phyloP scores from a whole-genome alignment of 2,113 vertebrate species.

The Clarias batrachus region DNA sequence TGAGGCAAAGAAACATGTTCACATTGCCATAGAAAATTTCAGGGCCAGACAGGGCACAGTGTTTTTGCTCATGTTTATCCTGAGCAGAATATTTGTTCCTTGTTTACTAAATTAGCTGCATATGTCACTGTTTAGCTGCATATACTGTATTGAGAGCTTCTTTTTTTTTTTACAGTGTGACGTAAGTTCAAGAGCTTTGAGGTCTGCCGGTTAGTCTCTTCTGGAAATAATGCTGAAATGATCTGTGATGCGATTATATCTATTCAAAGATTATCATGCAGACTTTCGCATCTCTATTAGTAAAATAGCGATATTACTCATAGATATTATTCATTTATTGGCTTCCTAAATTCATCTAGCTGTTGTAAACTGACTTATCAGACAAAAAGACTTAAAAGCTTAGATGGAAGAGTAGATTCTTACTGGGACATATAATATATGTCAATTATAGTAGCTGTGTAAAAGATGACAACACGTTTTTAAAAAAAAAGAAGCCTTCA shows the following conservation, averaged over 20 bases:
- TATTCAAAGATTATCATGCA: conserved; percentile 27
- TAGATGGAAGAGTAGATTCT: not conserved
- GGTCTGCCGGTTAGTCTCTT: conserved; percentile 9
- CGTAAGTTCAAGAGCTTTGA: not conserved
- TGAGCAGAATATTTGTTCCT: conserved; percentile 35
- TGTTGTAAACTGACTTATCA: not conserved
- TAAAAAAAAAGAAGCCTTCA: not conserved
- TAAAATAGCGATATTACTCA: not conserved
- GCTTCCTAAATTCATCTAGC: not conserved
- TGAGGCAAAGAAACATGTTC: not conserved
- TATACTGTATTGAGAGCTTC: conserved; percentile 9
- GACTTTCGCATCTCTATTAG: not conserved
- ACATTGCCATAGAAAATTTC: conserved; percentile 4
- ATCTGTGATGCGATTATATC: not conserved
- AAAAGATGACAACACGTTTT: conserved; percentile 1
- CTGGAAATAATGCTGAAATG: not conserved
- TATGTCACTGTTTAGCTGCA: conserved; percentile 32
- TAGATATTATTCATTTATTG: not conserved
- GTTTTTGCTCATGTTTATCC: conserved; percentile 25
- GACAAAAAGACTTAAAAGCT: not conserved
- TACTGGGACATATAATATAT: not conserved
- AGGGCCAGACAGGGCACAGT: conserved; percentile 27
- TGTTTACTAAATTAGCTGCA: conserved; percentile 36
- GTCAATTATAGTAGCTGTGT: not conserved
- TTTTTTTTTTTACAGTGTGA: not conserved